phyloP scores from a whole-genome alignment of 2,888 invertebrate genomes.

The Eubasilissa splendida region DNA sequence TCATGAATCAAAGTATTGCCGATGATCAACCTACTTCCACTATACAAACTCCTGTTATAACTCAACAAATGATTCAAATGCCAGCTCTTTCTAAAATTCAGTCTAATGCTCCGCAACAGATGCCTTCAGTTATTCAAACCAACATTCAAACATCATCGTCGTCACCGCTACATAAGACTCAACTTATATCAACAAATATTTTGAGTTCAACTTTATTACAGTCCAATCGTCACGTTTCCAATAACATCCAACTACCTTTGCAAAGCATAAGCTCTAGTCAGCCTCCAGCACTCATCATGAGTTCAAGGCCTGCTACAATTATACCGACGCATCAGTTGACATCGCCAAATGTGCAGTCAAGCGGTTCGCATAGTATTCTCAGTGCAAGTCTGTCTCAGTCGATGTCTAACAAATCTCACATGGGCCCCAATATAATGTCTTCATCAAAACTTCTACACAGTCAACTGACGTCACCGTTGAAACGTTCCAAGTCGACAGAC shows the following conservation, averaged over 20 bases:
- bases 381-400: constrained; percentile 65
- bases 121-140: constrained; percentile 66
- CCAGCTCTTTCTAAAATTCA: constrained; percentile 71
- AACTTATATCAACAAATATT: constrained; percentile 68
- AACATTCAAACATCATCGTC: constrained; percentile 66
- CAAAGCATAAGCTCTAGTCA: constrained; percentile 71
- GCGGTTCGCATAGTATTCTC: constrained; percentile 65
- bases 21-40: constrained; percentile 63
- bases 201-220: constrained; percentile 70
- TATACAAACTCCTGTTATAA: constrained; percentile 62
- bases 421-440: constrained; percentile 69
- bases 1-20: constrained; percentile 63
- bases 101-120: constrained; percentile 55
- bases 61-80: constrained; percentile 72
- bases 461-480: constrained; percentile 73
- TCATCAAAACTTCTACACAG: constrained; percentile 74
- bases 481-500: constrained; percentile 73
- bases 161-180: constrained; percentile 66
- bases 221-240: constrained; percentile 67
- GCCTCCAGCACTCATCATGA: constrained; percentile 72
- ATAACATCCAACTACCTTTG: constrained; percentile 66
- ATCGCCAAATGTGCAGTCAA: constrained; percentile 57
- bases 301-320: constrained; percentile 64
- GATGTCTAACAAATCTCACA: constrained; percentile 63
- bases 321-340: constrained; percentile 44